phyloP scores from a whole-genome alignment of 2,113 vertebrate genomes.

The Onychorhynchus coronatus region DNA sequence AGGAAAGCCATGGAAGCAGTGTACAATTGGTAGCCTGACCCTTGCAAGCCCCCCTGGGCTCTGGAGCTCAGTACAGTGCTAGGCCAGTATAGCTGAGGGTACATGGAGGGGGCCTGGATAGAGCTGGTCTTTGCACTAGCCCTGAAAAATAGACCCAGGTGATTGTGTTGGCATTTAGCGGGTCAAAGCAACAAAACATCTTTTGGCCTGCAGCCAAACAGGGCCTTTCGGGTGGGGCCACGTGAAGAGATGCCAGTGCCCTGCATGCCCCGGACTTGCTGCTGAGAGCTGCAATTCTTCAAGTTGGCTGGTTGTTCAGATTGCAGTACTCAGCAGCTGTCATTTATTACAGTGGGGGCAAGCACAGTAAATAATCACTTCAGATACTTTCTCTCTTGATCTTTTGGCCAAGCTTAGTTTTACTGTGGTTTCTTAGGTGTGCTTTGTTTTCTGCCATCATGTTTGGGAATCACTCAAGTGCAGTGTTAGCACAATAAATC shows the following conservation, averaged over 20 bases:
- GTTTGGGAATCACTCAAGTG: not conserved
- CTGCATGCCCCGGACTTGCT: not conserved
- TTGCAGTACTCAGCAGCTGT: not conserved
- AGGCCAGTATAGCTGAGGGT: not conserved
- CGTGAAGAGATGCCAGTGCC: not conserved
- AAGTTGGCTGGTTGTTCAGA: not conserved
- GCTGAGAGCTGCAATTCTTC: not conserved
- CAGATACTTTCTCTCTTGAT: not conserved
- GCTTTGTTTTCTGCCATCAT: not conserved
- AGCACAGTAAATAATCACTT: not conserved
- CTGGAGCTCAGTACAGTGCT: not conserved
- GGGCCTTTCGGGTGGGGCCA: not conserved
- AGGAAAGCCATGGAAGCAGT: not conserved
- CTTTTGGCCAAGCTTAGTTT: not conserved
- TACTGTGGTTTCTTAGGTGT: not conserved
- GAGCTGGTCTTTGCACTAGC: not conserved
- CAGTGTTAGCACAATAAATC: not conserved
- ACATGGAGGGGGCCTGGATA: not conserved
- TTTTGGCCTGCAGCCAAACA: not conserved
- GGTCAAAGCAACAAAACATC: not conserved
- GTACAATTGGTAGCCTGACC: not conserved
- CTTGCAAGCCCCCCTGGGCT: not conserved
- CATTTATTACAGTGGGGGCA: not conserved
- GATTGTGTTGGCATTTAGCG: not conserved
- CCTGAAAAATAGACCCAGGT: not conserved